Conservation (phyloP, 2,888 invertebrate genomes). For the Drosophila mimetica region DNA sequence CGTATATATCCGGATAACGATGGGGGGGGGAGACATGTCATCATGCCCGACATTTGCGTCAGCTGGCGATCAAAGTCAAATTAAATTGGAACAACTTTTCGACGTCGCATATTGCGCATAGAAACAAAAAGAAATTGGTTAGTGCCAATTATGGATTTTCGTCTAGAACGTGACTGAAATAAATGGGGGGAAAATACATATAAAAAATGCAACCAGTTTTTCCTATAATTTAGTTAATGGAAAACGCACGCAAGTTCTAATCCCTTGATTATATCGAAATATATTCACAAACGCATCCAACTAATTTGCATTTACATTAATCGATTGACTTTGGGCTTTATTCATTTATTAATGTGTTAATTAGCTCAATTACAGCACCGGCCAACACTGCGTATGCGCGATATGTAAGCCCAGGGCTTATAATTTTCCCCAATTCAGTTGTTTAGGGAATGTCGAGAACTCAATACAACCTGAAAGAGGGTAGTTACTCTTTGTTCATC, state of each 20-base stretch:
- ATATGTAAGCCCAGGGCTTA: background rate
- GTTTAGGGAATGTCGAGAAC: conserved; percentile 7
- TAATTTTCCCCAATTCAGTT: conserved; percentile 7
- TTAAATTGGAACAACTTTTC: conserved; percentile 75
- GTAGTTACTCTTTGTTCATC: background rate
- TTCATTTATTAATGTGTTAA: conserved; percentile 36
- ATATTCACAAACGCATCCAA: conserved; percentile 32
- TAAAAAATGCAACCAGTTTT: conserved; percentile 10
- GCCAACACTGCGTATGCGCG: conserved; percentile 29
- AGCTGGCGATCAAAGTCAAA: conserved; percentile 79
- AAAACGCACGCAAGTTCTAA: conserved; percentile 16
- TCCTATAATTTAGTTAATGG: conserved; percentile 24
- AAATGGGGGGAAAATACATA: background rate
- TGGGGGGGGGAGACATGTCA: conserved; percentile 53
- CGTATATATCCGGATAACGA: conserved; percentile 21
- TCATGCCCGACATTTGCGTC: conserved; percentile 65
- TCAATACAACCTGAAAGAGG: background rate
- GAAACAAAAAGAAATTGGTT: conserved; percentile 28
- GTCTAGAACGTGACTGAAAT: conserved; percentile 20
- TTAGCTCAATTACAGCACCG: conserved; percentile 19
- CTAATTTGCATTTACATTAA: conserved; percentile 42
- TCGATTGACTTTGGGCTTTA: conserved; percentile 32
- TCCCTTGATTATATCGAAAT: conserved; percentile 22
- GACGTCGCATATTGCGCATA: conserved; percentile 26
- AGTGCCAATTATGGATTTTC: conserved; percentile 28